Conservation (phyloP, 2,797 vertebrate species). For the Pipistrellus nathusii region DNA sequence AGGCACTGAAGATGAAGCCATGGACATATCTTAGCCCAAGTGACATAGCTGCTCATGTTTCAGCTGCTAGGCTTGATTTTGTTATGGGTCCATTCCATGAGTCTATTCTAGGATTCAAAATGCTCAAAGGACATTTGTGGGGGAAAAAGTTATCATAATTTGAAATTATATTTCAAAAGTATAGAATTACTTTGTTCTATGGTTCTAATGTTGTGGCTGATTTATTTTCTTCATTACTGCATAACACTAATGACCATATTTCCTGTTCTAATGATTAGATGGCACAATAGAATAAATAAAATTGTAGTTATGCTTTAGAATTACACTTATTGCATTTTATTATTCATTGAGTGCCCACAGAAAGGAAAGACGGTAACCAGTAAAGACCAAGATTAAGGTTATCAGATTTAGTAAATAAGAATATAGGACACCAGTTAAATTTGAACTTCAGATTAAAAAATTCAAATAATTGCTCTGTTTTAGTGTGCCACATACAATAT, state of each 20-base stretch:
- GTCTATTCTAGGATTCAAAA: constrained; percentile 21
- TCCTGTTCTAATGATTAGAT: background rate
- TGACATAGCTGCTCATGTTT: background rate
- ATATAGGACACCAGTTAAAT: background rate
- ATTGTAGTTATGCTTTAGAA: background rate
- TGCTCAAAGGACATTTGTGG: background rate
- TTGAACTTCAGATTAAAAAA: constrained; percentile 21
- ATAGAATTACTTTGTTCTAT: background rate
- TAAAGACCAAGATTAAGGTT: background rate
- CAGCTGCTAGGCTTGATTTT: background rate
- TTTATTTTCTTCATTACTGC: background rate
- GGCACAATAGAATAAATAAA: background rate
- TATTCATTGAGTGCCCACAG: background rate
- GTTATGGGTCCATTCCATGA: background rate
- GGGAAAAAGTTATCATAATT: background rate
- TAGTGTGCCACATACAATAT: background rate
- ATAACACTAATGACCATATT: background rate
- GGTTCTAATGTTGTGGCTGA: background rate
- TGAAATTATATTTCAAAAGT: background rate
- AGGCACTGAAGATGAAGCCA: background rate
- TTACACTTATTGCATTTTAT: background rate
- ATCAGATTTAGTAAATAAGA: constrained; percentile 9
- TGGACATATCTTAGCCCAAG: background rate
- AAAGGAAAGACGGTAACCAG: background rate
- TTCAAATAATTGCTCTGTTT: constrained; percentile 5